Evolutionary conservation across 2,888 invertebrate species (phyloP), one percentile per base, ranked within the genome.

Genomic region (Epinotia nisella): DNA sequence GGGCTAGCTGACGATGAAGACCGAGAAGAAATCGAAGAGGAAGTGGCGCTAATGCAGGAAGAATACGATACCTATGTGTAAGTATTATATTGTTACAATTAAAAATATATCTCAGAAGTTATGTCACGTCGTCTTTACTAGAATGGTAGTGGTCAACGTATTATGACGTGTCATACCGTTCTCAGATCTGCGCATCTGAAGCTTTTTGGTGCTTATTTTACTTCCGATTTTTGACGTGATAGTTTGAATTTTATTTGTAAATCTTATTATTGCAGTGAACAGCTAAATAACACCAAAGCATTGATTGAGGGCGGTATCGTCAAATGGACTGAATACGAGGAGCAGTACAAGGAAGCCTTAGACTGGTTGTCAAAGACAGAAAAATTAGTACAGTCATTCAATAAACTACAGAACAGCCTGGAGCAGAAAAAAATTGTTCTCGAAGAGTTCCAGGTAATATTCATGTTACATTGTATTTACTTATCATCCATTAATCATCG

Each of bases 241-340:
- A 7, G 49, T n/a, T 49, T 3, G 3, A n/a, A 5, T 5, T n/a
- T n/a, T 49, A 49, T 49, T 41, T 35, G 5, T 9, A 9, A 35
- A 35, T 35, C 9, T 35, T 35, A 35, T 35, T 70, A 78, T 83
- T 92, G 88, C 85, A 96, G 96, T 58, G 98, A 98, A 80, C 96
- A 96, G 74, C 89, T 98, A 5, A 96, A 95, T 80, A 96, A 95
- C 80, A 97, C 97, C 2, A 98, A 98, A 91, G 95, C 95, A 77
- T 92, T 97, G 55, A 94, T 98, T 64, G 98, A 98, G 90, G 95
- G 96, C 76, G 98, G 98, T 81, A 97, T 98, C 83, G 98, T 98
- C 0, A 97, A 98, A 86, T 98, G 98, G 98, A 97, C 97, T 0
- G 98, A 98, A 88, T 98, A 98, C 85, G 98, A 98, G 91, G 98